Percentiles rank a stretch among this genome's conserved stretches.
Evolutionary conservation across 2,888 invertebrate genomes (phyloP).

Genomic region (Schizotus pectinicornis): DNA sequence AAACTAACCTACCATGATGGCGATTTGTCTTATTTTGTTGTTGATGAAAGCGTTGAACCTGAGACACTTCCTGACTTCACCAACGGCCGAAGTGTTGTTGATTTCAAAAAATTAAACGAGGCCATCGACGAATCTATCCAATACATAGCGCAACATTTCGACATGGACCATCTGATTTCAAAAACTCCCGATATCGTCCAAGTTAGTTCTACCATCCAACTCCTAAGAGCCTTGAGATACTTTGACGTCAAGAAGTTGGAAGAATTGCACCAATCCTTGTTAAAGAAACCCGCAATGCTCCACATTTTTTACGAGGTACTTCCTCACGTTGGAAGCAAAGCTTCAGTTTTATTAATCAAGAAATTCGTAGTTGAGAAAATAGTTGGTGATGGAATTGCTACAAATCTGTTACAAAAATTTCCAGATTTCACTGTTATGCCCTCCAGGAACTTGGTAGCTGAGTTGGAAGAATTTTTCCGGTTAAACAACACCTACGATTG

Average conservation of each 20-base stretch:
- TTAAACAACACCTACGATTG: slow-evolving; percentile 37
- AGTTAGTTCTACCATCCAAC: slow-evolving; percentile 50
- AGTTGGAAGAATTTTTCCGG: slow-evolving; percentile 50
- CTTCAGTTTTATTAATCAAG: slow-evolving; percentile 53
- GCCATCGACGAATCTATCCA: slow-evolving; percentile 47
- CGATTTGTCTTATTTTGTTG: slow-evolving; percentile 43
- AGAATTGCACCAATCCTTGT: slow-evolving; percentile 39
- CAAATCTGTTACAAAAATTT: slow-evolving; percentile 53
- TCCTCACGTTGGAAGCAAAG: slow-evolving; percentile 59
- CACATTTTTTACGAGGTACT: slow-evolving; percentile 56
- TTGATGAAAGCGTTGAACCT: slow-evolving; percentile 25
- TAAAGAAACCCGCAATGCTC: slow-evolving; percentile 27
- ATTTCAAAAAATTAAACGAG: slow-evolving; percentile 39
- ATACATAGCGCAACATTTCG: slow-evolving; percentile 49
- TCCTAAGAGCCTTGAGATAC: slow-evolving; percentile 47
- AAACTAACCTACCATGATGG: slow-evolving; percentile 24
- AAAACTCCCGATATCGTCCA: slow-evolving; percentile 48
- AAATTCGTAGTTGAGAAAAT: slow-evolving; percentile 51
- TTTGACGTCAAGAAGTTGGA: slow-evolving; percentile 50
- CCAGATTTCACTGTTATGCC: slow-evolving; percentile 56
- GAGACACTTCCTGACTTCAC: slow-evolving; percentile 46
- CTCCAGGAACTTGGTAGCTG: slow-evolving; percentile 50
- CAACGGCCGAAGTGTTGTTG: slow-evolving; percentile 48
- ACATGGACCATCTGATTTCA: slow-evolving; percentile 48
- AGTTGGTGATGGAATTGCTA: slow-evolving; percentile 46